Base-by-base conservation (phyloP, 35 echinoderm and acorn worm species). In the Ptychodera flava region DNA sequence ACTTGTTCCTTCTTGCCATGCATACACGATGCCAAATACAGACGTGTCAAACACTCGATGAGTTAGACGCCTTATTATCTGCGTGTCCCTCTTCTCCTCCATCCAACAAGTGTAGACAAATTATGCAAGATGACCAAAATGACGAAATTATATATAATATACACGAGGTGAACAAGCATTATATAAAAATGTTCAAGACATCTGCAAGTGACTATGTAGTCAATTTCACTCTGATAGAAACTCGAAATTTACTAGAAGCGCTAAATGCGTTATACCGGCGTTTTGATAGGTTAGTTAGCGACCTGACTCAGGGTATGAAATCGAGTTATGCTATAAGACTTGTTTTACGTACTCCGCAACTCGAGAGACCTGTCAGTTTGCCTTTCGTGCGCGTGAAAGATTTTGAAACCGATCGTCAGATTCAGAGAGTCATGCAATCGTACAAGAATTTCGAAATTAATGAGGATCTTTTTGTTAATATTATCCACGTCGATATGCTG, bases 401-500 rank as follows among this genome's bases (percentile, higher is more conserved):
- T 30, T 83, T 91, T 28, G 38, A 53, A 29, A 52, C 88, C 0
- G 90, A 87, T 78, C 78, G 79, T 0, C 36, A 37, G 27, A 91
- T 82, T 12, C 80, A 91, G 78, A 87, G 79, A 83, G 82, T 87
- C 16, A 78, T 87, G 82, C 90, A 91, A 81, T 91, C 85, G 27
- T 78, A 91, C 79, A 31, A 91, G 78, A 31, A 88, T 14, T 33
- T 88, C 84, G 32, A 80, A 6, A 83, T 91, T 30, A 36, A 91
- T 35, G 78, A 75, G 27, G 81, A 32, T 16, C 75, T 91, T 0
- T 34, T 30, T 34, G 64, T 91, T 31, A 79, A 88, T 82, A 76
- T 91, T 81, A 81, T 88, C 36, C 90, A 91, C 85, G 32, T 91
- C 16, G 34, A 36, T 31, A 87, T 87, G 78, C 90, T 80, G 31